A percentile compares a stretch with the other conserved stretches of the same genome.
These are phyloP conservation scores for Scarus forsteni DNA, from an alignment of 2,797 vertebrate genomes.

Conservation along the genomic window DNA sequence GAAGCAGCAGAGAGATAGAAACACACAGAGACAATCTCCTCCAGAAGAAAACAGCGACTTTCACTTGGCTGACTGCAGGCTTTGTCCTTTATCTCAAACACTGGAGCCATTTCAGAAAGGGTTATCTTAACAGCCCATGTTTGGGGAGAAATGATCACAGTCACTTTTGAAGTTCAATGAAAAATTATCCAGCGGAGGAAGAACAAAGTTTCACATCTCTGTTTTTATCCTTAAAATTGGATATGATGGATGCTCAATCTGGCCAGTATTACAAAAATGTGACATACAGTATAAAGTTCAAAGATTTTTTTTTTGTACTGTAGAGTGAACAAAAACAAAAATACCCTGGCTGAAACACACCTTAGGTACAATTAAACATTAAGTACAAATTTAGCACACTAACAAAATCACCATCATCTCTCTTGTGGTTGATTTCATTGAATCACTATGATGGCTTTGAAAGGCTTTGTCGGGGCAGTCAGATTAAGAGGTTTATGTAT, in stretches of 20 bases:
- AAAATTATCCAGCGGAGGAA: neutral
- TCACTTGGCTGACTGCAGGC: neutral
- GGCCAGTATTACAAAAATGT: too few relatives aligned
- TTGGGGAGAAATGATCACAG: neutral
- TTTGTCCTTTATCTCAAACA: neutral
- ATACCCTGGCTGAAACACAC: neutral
- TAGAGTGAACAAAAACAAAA: neutral
- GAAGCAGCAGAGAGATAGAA: neutral
- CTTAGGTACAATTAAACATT: too few relatives aligned
- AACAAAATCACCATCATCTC: too few relatives aligned
- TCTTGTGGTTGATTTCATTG: too few relatives aligned
- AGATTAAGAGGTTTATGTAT: too few relatives aligned
- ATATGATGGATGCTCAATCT: neutral
- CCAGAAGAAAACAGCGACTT: neutral
- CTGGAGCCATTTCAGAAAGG: neutral
- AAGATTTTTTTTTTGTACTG: neutral
- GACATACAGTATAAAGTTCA: too few relatives aligned
- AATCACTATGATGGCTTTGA: too few relatives aligned
- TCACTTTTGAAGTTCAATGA: slow-evolving; percentile 1
- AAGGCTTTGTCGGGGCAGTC: neutral
- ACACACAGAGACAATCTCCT: neutral
- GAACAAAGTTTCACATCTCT: neutral
- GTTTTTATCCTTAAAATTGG: neutral
- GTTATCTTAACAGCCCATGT: neutral
- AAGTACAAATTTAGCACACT: too few relatives aligned